Evolutionary conservation across 53 echinoderm and acorn worm species (phyloP), one percentile per base, ranked within the genome.

Genomic region (Pentamera pediparva): DNA sequence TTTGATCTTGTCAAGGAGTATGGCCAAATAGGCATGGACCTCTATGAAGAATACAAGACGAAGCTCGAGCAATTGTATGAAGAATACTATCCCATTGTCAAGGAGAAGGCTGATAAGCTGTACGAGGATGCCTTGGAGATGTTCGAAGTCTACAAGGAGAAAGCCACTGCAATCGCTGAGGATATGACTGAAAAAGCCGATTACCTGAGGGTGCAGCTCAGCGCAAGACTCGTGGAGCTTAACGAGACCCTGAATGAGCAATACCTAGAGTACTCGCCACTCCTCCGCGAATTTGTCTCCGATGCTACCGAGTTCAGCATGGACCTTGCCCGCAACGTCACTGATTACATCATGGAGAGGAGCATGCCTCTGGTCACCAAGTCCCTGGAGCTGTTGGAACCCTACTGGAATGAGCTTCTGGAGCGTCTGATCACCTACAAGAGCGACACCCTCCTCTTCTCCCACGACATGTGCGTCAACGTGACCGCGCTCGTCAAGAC

Each of bases 1-100:
- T 47, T 62, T 33, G 76, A 83, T 48, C 51, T 77, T 28, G 56
- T 65, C 37, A 74, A 73, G 36, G 65, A 64, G 17, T 84, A 62
- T 54, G 41, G 72, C 25, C 76, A 81, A 55, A 59, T 75, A 29
- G 52, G 47, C 19, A 38, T 76, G 32, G 59, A 83, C 43, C 26
- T 69, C 15, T 59, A 62, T 47, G 39, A 83, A 17, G 49, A 37
- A 24, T 78, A 71, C 73, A 57, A 59, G 59, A 43, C 38, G n/a
- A 69, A 53, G n/a, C 76, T 70, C 7, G 1, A 78, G 37, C 43
- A 71, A 35, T 24, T 84, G 18, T 40, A 24, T 19, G 49, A 83
- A 58, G 35, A 49, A 22, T 83, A 83, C 50, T 43, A 32, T 48
- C 55, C 65, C 45, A 43, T 76, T 3, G 35, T 65, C 28, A 59